These are phyloP conservation scores for Physocephala rufipes DNA, from an alignment of 2,888 invertebrate genomes.

Conservation along the genomic window DNA sequence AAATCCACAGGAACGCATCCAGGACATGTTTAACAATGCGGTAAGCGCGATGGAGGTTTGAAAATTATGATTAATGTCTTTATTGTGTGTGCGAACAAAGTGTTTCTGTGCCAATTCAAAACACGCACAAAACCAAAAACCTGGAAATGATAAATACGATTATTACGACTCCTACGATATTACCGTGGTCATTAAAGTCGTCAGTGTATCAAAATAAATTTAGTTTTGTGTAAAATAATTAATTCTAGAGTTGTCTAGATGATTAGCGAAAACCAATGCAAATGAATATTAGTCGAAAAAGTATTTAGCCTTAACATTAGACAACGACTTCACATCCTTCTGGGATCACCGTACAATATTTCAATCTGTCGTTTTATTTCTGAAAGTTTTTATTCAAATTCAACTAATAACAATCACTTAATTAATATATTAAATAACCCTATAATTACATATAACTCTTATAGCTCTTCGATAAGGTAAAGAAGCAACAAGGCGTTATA, in stretches of 20 bases:
- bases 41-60: constrained; percentile 70
- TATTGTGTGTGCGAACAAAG: constrained; percentile 25
- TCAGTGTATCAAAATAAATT: too few species aligned
- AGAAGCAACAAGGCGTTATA: constrained; percentile 72
- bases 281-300: too few species aligned
- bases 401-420: too few species aligned
- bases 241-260: too few species aligned
- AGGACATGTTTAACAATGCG: constrained; percentile 82
- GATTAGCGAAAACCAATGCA: too few species aligned
- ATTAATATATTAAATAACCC: background rate
- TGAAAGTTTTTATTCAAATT: too few species aligned
- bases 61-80: constrained; percentile 30
- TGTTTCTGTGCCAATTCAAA: background rate
- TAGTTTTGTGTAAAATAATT: too few species aligned
- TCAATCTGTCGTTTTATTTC: too few species aligned
- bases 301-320: background rate
- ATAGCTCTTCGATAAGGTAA: constrained; percentile 81
- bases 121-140: background rate
- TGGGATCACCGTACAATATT: background rate
- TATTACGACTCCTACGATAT: background rate
- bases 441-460: background rate
- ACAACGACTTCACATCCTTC: background rate
- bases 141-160: constrained; percentile 15
- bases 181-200: background rate
- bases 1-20: constrained; percentile 77